Percentiles rank a stretch among this genome's conserved stretches.
Conservation (phyloP, 2,888 invertebrate species). For the Acanthococcus lagerstroemiae region DNA sequence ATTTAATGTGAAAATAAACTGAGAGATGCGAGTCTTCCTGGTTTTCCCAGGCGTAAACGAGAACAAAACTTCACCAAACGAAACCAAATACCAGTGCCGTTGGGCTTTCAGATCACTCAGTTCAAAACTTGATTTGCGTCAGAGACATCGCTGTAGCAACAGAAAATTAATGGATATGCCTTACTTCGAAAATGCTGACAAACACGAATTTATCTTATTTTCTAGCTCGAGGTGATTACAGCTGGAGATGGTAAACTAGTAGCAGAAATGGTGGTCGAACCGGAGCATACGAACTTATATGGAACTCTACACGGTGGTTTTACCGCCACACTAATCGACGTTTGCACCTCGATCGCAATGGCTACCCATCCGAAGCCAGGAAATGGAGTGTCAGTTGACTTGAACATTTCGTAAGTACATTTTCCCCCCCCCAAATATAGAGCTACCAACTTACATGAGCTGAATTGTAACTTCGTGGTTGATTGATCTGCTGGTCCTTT, state of each 20-base stretch:
- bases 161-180: no score
- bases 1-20: no score
- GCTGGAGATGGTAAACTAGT: conserved; percentile 60
- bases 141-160: no score
- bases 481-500: no score
- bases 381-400: conserved; percentile 26
- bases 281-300: conserved; percentile 18
- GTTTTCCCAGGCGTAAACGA: no score
- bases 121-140: no score
- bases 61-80: no score
- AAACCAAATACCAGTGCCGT: no score
- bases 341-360: conserved; percentile 21
- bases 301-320: conserved; percentile 25
- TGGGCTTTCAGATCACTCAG: no score
- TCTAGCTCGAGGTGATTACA: conserved; percentile 44
- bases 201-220: conserved; percentile 12
- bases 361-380: conserved; percentile 9
- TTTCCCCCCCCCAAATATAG: no score
- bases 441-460: neutral
- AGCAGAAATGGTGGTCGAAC: conserved; percentile 61
- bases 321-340: conserved; percentile 23
- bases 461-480: neutral
- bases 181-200: no score
- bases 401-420: conserved; percentile 27
- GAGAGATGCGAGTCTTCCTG: no score